Evolutionary conservation across 2,888 invertebrate genomes (phyloP), one percentile per base, ranked within the genome.

Genomic region (Drosophila birchii): DNA sequence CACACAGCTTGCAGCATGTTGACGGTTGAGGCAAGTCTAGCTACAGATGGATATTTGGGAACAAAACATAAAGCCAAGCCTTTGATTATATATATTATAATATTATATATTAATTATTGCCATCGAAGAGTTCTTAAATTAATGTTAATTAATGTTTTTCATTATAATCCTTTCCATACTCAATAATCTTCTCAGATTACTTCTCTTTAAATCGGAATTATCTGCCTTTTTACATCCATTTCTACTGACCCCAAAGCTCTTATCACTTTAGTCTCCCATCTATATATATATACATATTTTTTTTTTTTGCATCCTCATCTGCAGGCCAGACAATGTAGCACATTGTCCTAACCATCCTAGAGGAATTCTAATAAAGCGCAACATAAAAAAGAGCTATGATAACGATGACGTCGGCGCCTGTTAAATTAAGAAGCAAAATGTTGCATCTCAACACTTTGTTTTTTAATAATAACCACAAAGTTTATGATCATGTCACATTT

Each of bases 401-500:
- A 29, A 29, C 14, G 39, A 49, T 68, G 73, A 53, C 62, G 66
- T 61, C 62, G 66, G 58, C 64, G 75, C 70, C 68, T 75, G 43
- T 43, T 56, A 43, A 75, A 78, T 75, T 56, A 44, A 38, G 47
- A 41, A 75, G 58, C 77, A 78, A 78, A 78, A 79, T 81, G 74
- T 78, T 81, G 75, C 75, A 71, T 78, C 75, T 70, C 61, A 20
- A 20, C 12, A 26, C n/a, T 38, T 44, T 53, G 57, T 38, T 36
- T 47, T 39, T 43, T 49, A 55, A 68, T 51, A 41, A 70, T 68
- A 55, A 61, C 7, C 44, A 23, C 23, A 23, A 16, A 44, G 23
- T 63, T 51, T n/a, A 68, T 74, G 58, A 57, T 66, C 66, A 41
- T 69, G 59, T 55, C 41, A 26, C 59, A 59, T 69, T 59, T 38